These are phyloP conservation scores for Philereme vetulata DNA, from an alignment of 2,888 invertebrate species.

Conservation along the genomic window DNA sequence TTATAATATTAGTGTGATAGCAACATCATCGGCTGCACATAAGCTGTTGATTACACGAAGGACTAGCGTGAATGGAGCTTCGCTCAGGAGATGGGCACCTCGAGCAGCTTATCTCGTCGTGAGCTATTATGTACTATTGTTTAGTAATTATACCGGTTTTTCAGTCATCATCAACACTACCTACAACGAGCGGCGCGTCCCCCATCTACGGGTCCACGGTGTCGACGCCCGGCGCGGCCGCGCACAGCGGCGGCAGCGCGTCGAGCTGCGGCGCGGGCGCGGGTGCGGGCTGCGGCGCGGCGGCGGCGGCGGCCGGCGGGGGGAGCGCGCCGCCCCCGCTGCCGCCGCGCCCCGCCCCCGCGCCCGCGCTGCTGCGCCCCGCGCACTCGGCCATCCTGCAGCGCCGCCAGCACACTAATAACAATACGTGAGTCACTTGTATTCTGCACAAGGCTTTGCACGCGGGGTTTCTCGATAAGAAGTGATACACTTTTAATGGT, in stretches of 20 bases:
- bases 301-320: constrained; percentile 32
- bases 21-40: too few relatives aligned
- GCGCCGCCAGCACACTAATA: constrained; percentile 59
- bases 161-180: constrained; percentile 14
- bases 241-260: constrained; percentile 4
- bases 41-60: too few relatives aligned
- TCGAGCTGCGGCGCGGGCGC: constrained; percentile 32
- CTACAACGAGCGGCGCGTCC: constrained; percentile 15
- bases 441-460: too few relatives aligned
- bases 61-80: too few relatives aligned
- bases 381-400: constrained; percentile 79
- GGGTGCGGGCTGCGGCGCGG: constrained; percentile 40
- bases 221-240: constrained; percentile 34
- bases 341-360: constrained; percentile 71
- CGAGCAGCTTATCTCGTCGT: too few relatives aligned
- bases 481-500: too few relatives aligned
- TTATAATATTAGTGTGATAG: too few relatives aligned
- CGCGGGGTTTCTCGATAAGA: too few relatives aligned
- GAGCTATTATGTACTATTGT: too few relatives aligned
- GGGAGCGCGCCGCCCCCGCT: constrained; percentile 58
- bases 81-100: too few relatives aligned
- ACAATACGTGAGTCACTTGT: constrained; percentile 43
- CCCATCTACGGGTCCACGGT: constrained; percentile 17
- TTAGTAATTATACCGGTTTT: background rate
- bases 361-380: constrained; percentile 76